Evolutionary conservation across 2,888 invertebrate genomes (phyloP), one percentile per base, ranked within the genome.

Genomic region (Eristalis tenax): DNA sequence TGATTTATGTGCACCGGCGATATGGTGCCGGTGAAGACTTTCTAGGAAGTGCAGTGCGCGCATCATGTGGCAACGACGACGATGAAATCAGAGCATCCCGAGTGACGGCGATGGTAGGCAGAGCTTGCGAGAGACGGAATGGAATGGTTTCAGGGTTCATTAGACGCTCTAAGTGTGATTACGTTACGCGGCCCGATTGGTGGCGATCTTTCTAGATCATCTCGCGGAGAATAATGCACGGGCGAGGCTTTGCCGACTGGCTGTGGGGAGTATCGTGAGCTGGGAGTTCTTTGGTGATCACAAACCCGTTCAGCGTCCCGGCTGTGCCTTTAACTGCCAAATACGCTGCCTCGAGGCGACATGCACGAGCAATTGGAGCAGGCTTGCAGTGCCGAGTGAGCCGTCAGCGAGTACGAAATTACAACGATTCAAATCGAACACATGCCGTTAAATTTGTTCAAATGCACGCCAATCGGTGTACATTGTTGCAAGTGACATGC

Each of bases 61-160:
- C 32, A 40, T 40, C 35, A 38, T 64, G 18, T 43, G 5, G 18
- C 4, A 13, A 22, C 28, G 56, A 50, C 64, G 64, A 66, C 57
- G n/a, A 65, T 59, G 66, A 73, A 73, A 73, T 63, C 80, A 40
- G 80, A 80, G 35, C 80, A 74, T 35, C 35, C 26, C 59, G 3
- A 26, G 59, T 38, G 38, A 13, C n/a, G 59, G 50, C 43, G 15
- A 4, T 11, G 38, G 13, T 8, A 13, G 1, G 38, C 2, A 18
- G 18, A 0, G 50, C 8, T 4, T 28, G 28, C 2, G 65, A 32
- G 40, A 28, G n/a, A 23, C 4, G 15, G 43, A 15, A 50, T n/a
- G 22, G 65, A 66, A 66, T 23, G 63, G 35, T 64, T 77, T 77
- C 69, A 69, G 63, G 59, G 32, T 68, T 76, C 76, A 76, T 68